Base-by-base conservation (phyloP, 2,888 invertebrate species). In the Xestobium rufovillosum region DNA sequence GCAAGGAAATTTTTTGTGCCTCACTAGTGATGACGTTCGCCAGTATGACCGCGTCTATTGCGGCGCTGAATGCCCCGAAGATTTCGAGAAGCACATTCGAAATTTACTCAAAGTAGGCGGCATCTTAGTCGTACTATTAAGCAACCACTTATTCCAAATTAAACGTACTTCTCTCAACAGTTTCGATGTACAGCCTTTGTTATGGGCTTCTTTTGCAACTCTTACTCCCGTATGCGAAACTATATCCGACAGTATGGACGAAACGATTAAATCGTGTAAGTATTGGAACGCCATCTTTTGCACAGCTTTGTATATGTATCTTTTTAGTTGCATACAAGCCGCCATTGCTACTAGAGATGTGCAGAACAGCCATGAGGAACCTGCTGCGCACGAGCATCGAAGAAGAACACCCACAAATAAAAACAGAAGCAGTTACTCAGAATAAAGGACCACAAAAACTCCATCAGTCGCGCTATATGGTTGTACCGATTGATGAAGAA, bases 31-130 rank as follows among this genome's bases (percentile, higher is more conserved):
- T 33, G n/a, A n/a, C n/a, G 67, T 65, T 43, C 69, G 74, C 31
- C 73, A 74, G 35, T 92, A 92, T 59, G 91, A 92, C 63, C 71
- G 91, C 35, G 84, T 92, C 31, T 92, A 92, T 63, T 88, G 88
- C 60, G 90, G 91, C 2, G 90, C 90, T 2, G 80, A 79, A 2
- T 87, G 88, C 59, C 82, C 85, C 0, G 73, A 75, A 38, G 73
- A 75, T 49, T 78, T 81, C 57, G 76, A 80, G 53, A 71, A 68
- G 52, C 81, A 82, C 58, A 79, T 91, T 65, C 82, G 84, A 56
- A 78, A 80, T 55, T 71, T 90, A 27, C 68, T 83, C 3, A 78
- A 78, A 70, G 71, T 90, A 34, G 84, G 83, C 27, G 92, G 92
- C 3, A 72, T 89, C 38, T 70, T 90, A 36, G 82, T 92, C 35